Percentiles rank a stretch among this genome's conserved stretches.
phyloP scores from a whole-genome alignment of 2,113 vertebrate species.

The Apaloderma vittatum region DNA sequence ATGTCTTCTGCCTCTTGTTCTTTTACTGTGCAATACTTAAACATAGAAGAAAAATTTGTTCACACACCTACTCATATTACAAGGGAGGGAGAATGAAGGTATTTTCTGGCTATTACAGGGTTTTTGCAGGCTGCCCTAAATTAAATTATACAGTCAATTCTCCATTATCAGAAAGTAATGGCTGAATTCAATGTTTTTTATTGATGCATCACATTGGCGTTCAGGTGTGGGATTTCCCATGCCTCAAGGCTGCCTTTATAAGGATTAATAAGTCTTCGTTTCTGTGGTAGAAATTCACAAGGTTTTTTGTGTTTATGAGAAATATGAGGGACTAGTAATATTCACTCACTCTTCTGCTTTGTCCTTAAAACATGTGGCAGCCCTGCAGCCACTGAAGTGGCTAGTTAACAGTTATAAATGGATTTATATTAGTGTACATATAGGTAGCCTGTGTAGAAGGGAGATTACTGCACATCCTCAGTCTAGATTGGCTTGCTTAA shows the following conservation, averaged over 20 bases:
- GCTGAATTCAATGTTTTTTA: background rate
- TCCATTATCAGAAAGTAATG: background rate
- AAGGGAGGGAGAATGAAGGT: background rate
- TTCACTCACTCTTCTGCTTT: background rate
- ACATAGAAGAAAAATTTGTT: background rate
- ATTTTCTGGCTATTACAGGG: background rate
- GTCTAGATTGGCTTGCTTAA: background rate
- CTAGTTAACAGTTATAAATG: background rate
- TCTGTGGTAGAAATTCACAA: background rate
- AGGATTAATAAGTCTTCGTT: background rate
- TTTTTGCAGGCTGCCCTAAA: background rate
- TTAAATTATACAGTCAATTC: constrained; percentile 7
- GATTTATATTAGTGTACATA: background rate
- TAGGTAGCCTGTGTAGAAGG: background rate
- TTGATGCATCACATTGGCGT: background rate
- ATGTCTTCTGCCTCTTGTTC: background rate
- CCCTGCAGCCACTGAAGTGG: background rate
- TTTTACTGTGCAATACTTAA: background rate
- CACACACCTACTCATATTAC: background rate
- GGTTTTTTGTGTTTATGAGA: background rate
- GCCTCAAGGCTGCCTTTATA: background rate
- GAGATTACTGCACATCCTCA: background rate
- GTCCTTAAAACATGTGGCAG: background rate
- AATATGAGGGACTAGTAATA: background rate
- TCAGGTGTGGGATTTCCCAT: background rate